Conservation (phyloP, 2,888 invertebrate genomes). For the Scaptomyza parva region DNA sequence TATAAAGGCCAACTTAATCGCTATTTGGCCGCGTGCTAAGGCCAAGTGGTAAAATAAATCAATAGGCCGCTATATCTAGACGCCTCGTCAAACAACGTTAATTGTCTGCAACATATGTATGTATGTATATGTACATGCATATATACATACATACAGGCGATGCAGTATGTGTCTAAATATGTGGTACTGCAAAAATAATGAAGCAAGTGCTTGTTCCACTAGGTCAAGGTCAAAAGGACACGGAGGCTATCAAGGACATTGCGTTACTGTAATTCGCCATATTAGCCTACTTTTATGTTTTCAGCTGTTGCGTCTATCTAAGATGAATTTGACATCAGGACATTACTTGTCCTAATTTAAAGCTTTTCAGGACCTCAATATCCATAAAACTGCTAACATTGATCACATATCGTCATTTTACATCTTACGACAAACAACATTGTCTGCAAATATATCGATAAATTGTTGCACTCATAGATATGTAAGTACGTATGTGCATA, state of each 20-base stretch:
- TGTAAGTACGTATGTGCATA: not conserved
- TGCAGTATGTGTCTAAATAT: too few relatives aligned
- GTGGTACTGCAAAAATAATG: constrained; percentile 9
- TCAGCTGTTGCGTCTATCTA: constrained; percentile 15
- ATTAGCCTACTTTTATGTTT: constrained; percentile 3
- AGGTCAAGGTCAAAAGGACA: constrained; percentile 62
- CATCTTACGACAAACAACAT: not conserved
- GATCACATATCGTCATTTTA: not conserved
- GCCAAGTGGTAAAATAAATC: constrained; percentile 63
- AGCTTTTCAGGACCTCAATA: not conserved
- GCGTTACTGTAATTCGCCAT: not conserved
- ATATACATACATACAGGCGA: not conserved
- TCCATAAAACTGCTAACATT: not conserved
- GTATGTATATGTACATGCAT: too few relatives aligned
- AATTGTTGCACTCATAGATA: constrained; percentile 13
- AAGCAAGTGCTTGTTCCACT: constrained; percentile 24
- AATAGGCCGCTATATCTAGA: constrained; percentile 47
- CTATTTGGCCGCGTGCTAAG: constrained; percentile 23
- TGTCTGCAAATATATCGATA: constrained; percentile 18
- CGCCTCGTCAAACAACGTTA: constrained; percentile 17
- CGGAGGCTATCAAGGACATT: constrained; percentile 34
- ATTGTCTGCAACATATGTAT: constrained; percentile 6
- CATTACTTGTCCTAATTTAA: too few relatives aligned
- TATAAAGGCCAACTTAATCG: constrained; percentile 58
- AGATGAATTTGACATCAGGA: constrained; percentile 1